These are phyloP conservation scores for Circaetus gallicus DNA, from an alignment of 2,113 vertebrate species.

Conservation along the genomic window DNA sequence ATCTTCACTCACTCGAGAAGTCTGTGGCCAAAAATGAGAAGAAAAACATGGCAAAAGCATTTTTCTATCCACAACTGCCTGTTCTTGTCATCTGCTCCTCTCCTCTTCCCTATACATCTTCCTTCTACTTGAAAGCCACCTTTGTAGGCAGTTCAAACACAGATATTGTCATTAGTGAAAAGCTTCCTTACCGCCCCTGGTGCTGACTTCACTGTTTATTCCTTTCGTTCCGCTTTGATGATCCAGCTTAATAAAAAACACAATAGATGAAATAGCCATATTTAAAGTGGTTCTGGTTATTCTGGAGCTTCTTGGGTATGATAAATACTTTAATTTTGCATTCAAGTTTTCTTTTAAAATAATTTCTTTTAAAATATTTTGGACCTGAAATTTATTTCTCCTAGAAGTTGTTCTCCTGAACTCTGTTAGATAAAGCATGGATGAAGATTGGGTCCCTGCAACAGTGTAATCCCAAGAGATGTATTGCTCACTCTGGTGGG, in stretches of 20 bases:
- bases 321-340: slow-evolving; percentile 6
- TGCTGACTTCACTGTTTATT: background rate
- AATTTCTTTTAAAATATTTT: background rate
- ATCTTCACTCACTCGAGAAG: background rate
- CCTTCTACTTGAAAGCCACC: background rate
- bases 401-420: background rate
- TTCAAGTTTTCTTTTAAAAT: background rate
- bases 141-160: background rate
- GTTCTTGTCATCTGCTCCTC: background rate
- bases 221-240: background rate
- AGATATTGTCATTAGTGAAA: background rate
- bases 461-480: background rate
- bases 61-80: background rate
- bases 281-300: background rate
- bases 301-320: background rate
- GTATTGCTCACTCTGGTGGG: background rate
- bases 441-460: background rate
- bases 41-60: background rate
- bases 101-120: background rate
- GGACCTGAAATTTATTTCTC: background rate
- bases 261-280: background rate
- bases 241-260: background rate
- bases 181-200: background rate
- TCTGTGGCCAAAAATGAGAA: background rate
- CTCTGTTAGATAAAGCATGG: background rate